A percentile compares a stretch with the other conserved stretches of the same genome.
These are phyloP conservation scores for Machimus rusticus DNA, from an alignment of 2,888 invertebrate genomes.

Conservation along the genomic window DNA sequence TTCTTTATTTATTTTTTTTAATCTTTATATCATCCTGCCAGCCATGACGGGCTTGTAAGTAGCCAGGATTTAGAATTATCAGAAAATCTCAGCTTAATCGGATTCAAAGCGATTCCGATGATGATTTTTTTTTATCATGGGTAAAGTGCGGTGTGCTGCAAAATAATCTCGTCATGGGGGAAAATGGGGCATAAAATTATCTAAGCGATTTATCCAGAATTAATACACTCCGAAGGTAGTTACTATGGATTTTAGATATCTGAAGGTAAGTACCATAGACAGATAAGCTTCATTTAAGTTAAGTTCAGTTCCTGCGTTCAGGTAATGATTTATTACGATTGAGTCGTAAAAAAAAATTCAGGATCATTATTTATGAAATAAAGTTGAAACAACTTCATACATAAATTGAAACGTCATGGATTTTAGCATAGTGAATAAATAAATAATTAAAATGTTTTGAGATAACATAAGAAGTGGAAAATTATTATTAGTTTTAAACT, in stretches of 20 bases:
- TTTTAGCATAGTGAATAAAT: too few relatives aligned
- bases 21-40: background rate
- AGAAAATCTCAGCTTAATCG: background rate
- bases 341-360: too few relatives aligned
- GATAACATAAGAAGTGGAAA: too few relatives aligned
- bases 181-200: slow-evolving; percentile 12
- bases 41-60: background rate
- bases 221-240: background rate
- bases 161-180: background rate
- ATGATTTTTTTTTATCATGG: background rate
- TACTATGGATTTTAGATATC: background rate
- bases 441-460: too few relatives aligned
- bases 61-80: background rate
- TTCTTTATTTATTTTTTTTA: background rate
- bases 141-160: background rate
- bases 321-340: too few relatives aligned
- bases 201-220: background rate
- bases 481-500: too few relatives aligned
- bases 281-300: background rate
- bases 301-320: background rate
- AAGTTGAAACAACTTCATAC: too few relatives aligned
- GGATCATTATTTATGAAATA: too few relatives aligned
- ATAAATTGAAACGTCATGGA: too few relatives aligned
- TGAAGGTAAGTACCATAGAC: background rate
- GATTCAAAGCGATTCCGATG: background rate